Evolutionary conservation across 2,797 vertebrate genomes (phyloP), one percentile per base, ranked within the genome.

Genomic region (Typhlichthys eigenmanni): DNA sequence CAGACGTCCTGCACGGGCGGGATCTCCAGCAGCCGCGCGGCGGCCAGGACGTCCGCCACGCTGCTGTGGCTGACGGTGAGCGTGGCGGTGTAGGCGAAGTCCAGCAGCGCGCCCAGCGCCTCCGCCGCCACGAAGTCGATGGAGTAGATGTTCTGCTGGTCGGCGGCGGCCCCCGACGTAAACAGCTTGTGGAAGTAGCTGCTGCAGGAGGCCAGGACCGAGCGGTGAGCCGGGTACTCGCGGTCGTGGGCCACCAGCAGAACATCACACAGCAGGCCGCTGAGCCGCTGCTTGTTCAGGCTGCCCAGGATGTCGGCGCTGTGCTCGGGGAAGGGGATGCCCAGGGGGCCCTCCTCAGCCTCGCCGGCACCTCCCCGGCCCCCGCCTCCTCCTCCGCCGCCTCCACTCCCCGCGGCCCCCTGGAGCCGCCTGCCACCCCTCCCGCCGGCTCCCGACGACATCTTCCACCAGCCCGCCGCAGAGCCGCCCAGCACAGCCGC

Each of bases 151-250:
- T 95, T 99, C 86, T 97, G 95, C 83, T 96, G 96, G 92, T 98
- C 95, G 17, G 95, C 96, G 47, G 94, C 92, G 6, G 93, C 92
- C 48, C 96, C 96, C 16, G 96, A 98, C 64, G 96, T 99, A 94
- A 99, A 99, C 71, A 99, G 94, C 93, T 98, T 96, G 91, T 97
- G 96, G 88, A 99, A 99, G 93, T 99, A 99, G 78, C 95, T 92
- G 89, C 96, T 98, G 91, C 95, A 98, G 19, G 97, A 97, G 0
- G 97, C 97, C 87, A 99, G 93, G 85, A 99, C 95, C 0, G 97
- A 97, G 84, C 97, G 97, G 89, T 99, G 97, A n/a, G 97, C 97
- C 54, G 95, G 95, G 87, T 98, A 99, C 89, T 99, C 96, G 1
- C 89, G 93, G 45, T 96, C 96, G 69, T 96, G 94, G 63, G 95